Base-by-base conservation (phyloP, 2,888 invertebrate genomes). In the Gortyna flavago region DNA sequence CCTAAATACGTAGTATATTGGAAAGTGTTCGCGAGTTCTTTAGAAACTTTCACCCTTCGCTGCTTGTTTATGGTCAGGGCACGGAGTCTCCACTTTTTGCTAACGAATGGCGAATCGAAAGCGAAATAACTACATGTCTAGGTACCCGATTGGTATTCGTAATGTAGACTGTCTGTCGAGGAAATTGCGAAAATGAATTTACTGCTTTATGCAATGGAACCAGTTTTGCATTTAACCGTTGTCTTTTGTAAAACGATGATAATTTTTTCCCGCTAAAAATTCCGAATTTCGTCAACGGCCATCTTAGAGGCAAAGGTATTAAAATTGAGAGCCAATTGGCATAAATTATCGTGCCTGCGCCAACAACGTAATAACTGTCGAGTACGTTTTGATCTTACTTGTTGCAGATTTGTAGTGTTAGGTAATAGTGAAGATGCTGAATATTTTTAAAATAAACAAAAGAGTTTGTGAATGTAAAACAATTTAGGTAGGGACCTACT, bases 41-140 rank as follows among this genome's bases (percentile, higher is more conserved):
- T 80, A 73, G 13, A 75, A 86, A 90, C 92, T 92, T 92, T 92
- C 92, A 89, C 91, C 86, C 71, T 80, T 78, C 81, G 78, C 82
- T 71, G 78, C 90, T 86, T 88, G 83, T 89, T 89, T 90, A 90
- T 89, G 89, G 89, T 85, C 89, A 87, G 72, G 84, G 87, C 88
- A 87, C 88, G 87, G 70, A 84, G 72, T 57, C 79, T 79, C 89
- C 66, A 90, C 89, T 91, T 91, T 91, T 91, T 90, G 89, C 87
- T 68, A 59, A 88, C 80, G 72, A 72, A 77, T 80, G 79, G 79
- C 74, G 80, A 75, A 85, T 88, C 84, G 91, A 92, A 92, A 92
- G 91, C 88, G 89, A 91, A 90, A 88, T 87, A 88, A 77, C 80
- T 80, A 77, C 85, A 86, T 87, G 87, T 69, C 79, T 81, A 84